Evolutionary conservation across 2,113 vertebrate species (phyloP).

Genomic region (Zosterops hypoxanthus): DNA sequence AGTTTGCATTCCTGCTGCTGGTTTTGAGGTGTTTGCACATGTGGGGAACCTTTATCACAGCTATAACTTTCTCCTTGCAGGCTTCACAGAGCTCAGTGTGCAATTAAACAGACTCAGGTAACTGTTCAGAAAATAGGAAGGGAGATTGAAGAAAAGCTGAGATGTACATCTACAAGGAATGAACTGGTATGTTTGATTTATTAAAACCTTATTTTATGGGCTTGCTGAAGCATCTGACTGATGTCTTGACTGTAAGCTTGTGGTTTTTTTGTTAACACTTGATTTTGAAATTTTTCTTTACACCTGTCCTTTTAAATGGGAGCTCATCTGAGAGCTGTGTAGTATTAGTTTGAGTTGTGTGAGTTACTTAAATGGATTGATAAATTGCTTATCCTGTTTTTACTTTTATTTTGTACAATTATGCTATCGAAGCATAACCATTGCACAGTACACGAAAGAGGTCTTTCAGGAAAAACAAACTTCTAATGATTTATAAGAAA

Average conservation of each 20-base stretch:
- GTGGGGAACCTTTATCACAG: background rate
- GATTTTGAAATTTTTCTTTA: background rate
- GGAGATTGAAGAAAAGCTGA: slow-evolving; percentile 97
- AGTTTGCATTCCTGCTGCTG: background rate
- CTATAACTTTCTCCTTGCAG: slow-evolving; percentile 74
- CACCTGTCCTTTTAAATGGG: background rate
- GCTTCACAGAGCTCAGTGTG: slow-evolving; percentile 96
- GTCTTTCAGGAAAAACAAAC: background rate
- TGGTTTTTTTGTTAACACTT: background rate
- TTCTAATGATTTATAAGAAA: background rate
- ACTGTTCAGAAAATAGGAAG: slow-evolving; percentile 97
- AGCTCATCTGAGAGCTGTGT: background rate
- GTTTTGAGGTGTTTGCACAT: accelerated
- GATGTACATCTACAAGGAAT: slow-evolving; percentile 88
- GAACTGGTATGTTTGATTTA: slow-evolving; percentile 83
- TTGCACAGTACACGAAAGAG: background rate
- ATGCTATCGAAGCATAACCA: background rate
- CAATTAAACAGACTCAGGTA: slow-evolving; percentile 99
- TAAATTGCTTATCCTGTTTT: background rate
- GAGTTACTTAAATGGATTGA: background rate
- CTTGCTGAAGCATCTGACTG: background rate
- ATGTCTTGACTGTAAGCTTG: background rate
- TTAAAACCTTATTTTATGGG: background rate
- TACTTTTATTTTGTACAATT: background rate
- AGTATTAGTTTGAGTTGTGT: background rate